phyloP scores from a whole-genome alignment of 2,888 invertebrate genomes.

The Scaptomyza flava region DNA sequence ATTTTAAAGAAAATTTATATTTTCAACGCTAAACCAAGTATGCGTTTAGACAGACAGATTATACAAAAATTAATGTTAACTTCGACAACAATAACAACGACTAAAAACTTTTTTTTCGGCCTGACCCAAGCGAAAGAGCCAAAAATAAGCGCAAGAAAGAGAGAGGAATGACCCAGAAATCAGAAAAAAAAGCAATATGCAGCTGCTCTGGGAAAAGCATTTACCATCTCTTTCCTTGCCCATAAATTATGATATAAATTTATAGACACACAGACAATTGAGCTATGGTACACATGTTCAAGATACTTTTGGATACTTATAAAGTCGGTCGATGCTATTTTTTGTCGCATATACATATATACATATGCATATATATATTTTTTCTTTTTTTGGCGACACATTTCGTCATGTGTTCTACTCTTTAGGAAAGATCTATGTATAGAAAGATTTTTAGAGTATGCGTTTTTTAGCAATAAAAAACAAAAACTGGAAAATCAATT shows the following conservation, averaged over 20 bases:
- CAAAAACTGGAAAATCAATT: slow-evolving; percentile 43
- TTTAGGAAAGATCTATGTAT: background rate
- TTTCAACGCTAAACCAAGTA: slow-evolving; percentile 13
- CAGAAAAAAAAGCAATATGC: slow-evolving; percentile 22
- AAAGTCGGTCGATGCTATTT: slow-evolving; percentile 17
- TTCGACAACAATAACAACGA: background rate
- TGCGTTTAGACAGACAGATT: slow-evolving; percentile 12
- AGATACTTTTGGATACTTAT: slow-evolving; percentile 44
- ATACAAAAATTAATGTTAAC: slow-evolving; percentile 11
- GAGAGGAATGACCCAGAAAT: slow-evolving; percentile 52
- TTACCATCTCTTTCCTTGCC: slow-evolving; percentile 22
- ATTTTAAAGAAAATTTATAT: background rate
- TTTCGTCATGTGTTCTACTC: slow-evolving; percentile 17
- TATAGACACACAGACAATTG: slow-evolving; percentile 29
- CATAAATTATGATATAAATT: slow-evolving; percentile 46
- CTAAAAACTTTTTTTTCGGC: slow-evolving; percentile 1
- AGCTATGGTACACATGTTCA: slow-evolving; percentile 42
- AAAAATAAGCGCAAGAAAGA: background rate
- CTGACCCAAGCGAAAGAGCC: slow-evolving; percentile 38
- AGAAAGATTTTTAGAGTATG: slow-evolving; percentile 55
- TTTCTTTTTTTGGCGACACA: slow-evolving; percentile 65
- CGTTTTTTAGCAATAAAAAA: slow-evolving; percentile 26
- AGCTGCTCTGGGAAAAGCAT: slow-evolving; percentile 45
- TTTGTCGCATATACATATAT: slow-evolving; percentile 4
- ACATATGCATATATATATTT: slow-evolving; percentile 8